These are phyloP conservation scores for Sebastes matsubarae DNA, from an alignment of 2,797 vertebrate species.

Conservation along the genomic window DNA sequence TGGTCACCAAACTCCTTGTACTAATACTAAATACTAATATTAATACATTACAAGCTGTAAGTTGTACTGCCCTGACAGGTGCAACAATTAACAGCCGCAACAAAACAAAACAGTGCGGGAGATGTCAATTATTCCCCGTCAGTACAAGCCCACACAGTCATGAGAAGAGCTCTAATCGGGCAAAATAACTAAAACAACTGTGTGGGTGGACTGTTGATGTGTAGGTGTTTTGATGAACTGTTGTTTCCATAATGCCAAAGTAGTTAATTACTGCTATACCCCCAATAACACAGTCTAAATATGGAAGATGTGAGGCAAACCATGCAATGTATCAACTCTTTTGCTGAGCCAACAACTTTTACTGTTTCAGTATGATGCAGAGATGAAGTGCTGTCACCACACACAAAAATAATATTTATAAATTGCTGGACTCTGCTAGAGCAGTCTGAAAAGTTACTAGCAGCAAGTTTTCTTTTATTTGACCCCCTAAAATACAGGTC, in stretches of 20 bases:
- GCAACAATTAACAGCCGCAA: background rate
- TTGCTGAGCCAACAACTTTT: background rate
- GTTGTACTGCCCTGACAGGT: background rate
- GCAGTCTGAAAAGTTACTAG: background rate
- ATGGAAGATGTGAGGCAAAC: background rate
- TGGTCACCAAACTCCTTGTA: background rate
- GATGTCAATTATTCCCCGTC: background rate
- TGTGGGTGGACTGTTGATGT: slow-evolving; percentile 2
- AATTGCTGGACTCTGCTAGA: background rate
- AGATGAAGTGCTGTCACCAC: background rate
- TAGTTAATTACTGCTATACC: background rate
- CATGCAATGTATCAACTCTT: background rate
- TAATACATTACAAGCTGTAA: background rate
- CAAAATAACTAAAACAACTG: background rate
- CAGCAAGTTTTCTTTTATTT: background rate
- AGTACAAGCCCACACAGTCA: background rate
- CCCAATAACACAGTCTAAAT: background rate
- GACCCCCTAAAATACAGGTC: background rate
- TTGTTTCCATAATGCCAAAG: background rate
- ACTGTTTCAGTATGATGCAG: background rate
- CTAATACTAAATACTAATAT: background rate
- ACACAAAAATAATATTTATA: background rate
- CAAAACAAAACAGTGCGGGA: background rate
- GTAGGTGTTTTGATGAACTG: background rate
- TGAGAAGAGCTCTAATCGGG: background rate